Conservation (phyloP, 2,113 vertebrate genomes). For the Corythornis vintsioides region DNA sequence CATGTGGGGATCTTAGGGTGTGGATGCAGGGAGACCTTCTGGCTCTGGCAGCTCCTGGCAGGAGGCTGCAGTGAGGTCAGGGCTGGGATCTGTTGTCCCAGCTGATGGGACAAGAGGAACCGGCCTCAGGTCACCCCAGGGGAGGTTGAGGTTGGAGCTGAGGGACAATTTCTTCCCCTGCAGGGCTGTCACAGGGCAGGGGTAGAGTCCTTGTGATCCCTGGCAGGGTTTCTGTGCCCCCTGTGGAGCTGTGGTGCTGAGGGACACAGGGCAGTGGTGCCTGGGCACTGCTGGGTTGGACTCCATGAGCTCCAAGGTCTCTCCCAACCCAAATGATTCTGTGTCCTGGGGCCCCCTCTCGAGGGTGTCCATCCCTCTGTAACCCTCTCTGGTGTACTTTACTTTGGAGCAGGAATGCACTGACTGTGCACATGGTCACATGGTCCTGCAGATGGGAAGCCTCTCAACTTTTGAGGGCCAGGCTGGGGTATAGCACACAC, state of each 20-base stretch:
- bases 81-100: too few relatives aligned
- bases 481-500: not conserved
- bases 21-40: not conserved
- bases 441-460: not conserved
- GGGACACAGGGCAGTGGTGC: too few relatives aligned
- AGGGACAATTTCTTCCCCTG: too few relatives aligned
- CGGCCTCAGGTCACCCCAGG: not conserved
- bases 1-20: fast-evolving
- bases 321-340: not conserved
- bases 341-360: not conserved
- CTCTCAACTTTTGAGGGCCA: fast-evolving
- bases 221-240: too few relatives aligned
- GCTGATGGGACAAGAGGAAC: not conserved
- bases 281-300: not conserved
- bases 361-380: fast-evolving
- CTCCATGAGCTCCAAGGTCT: not conserved
- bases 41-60: too few relatives aligned
- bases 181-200: too few relatives aligned
- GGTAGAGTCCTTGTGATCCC: too few relatives aligned
- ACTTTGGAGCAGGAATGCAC: fast-evolving
- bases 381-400: not conserved
- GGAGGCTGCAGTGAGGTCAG: not conserved
- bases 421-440: fast-evolving
- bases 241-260: too few relatives aligned
- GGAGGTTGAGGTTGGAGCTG: too few relatives aligned